A percentile compares a stretch with the other conserved stretches of the same genome.
phyloP scores from a whole-genome alignment of 2,113 vertebrate genomes.

The Pipa parva region DNA sequence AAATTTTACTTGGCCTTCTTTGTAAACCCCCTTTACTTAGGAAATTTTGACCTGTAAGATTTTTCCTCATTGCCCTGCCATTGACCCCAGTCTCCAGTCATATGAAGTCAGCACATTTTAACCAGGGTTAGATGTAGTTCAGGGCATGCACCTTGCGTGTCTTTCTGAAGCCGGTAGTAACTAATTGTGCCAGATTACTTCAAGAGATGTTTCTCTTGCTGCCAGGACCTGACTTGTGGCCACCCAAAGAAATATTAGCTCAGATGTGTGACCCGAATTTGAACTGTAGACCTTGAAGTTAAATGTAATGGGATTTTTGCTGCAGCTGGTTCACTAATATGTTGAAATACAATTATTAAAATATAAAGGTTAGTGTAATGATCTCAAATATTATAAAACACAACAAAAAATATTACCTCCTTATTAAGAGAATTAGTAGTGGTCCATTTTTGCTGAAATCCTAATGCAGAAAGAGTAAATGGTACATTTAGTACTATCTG shows the following conservation, averaged over 20 bases:
- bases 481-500: neutral
- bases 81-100: slow-evolving; percentile 26
- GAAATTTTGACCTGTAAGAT: neutral
- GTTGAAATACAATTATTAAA: neutral
- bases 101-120: slow-evolving; percentile 23
- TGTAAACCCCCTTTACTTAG: slow-evolving; percentile 20
- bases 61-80: slow-evolving; percentile 30
- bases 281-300: slow-evolving; percentile 14
- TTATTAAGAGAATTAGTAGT: neutral
- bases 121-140: slow-evolving; percentile 33
- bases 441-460: neutral
- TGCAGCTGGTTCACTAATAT: slow-evolving; percentile 4
- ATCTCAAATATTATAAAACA: neutral
- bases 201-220: slow-evolving; percentile 7
- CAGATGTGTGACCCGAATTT: slow-evolving; percentile 12
- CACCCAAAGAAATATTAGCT: slow-evolving; percentile 16
- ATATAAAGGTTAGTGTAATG: neutral
- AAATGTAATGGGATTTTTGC: neutral
- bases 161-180: slow-evolving; percentile 17
- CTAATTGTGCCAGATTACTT: slow-evolving; percentile 26
- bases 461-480: neutral
- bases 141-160: slow-evolving; percentile 26
- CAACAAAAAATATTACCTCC: neutral
- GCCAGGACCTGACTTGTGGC: slow-evolving; percentile 14
- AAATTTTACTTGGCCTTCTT: neutral